phyloP scores from a whole-genome alignment of 2,797 vertebrate genomes.

The Vipera ursinii region DNA sequence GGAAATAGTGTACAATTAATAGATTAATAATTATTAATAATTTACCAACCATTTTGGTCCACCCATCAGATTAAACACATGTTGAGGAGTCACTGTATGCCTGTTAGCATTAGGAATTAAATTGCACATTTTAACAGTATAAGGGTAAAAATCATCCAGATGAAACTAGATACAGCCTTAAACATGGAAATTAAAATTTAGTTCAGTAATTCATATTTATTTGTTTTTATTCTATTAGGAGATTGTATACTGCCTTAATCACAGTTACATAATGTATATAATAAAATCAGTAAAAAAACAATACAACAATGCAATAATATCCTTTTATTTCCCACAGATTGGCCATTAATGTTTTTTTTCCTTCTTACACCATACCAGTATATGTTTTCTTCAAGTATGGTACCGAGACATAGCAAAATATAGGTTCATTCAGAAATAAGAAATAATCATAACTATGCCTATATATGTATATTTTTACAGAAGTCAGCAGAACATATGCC shows the following conservation, averaged over 20 bases:
- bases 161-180: not conserved
- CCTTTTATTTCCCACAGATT: not conserved
- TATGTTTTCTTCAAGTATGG: not conserved
- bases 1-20: not conserved
- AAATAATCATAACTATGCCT: not conserved
- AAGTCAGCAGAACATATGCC: constrained; percentile 22
- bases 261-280: not conserved
- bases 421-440: constrained; percentile 15
- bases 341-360: not conserved
- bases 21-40: not conserved
- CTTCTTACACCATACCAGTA: not conserved
- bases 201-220: not conserved
- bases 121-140: not conserved
- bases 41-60: not conserved
- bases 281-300: not conserved
- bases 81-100: not conserved
- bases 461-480: not conserved
- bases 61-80: not conserved
- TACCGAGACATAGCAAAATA: not conserved
- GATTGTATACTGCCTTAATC: not conserved
- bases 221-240: not conserved
- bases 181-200: not conserved
- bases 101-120: not conserved
- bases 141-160: not conserved
- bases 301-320: not conserved